These are phyloP conservation scores for Copidosoma floridanum DNA, from an alignment of 1,140 invertebrate genomes.

Conservation along the genomic window DNA sequence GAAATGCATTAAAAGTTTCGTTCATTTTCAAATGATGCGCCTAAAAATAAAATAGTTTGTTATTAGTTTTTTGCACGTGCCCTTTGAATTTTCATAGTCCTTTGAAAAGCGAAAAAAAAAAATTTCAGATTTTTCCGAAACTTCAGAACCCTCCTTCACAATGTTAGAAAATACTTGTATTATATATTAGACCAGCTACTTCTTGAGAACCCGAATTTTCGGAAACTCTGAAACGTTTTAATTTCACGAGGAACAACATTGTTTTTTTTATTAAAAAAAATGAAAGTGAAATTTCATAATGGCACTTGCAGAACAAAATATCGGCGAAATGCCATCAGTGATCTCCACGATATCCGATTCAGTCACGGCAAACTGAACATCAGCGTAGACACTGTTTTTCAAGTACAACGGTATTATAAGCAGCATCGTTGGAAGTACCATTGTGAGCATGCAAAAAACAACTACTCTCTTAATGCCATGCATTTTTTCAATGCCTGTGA, in stretches of 20 bases:
- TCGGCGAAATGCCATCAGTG: slow-evolving; percentile 71
- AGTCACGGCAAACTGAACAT: slow-evolving; percentile 72
- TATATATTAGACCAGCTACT: too few species aligned
- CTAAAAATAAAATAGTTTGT: slow-evolving; percentile 47
- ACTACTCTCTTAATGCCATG: slow-evolving; percentile 71
- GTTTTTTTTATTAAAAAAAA: slow-evolving; percentile 70
- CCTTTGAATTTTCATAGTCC: background rate
- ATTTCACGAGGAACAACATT: too few species aligned
- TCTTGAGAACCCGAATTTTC: too few species aligned
- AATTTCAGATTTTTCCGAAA: background rate
- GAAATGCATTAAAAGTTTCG: slow-evolving; percentile 76
- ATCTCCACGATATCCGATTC: slow-evolving; percentile 81
- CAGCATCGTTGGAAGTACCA: slow-evolving; percentile 68
- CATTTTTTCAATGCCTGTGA: slow-evolving; percentile 69
- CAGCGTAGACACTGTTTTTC: slow-evolving; percentile 68
- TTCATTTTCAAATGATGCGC: slow-evolving; percentile 77
- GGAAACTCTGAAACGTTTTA: too few species aligned
- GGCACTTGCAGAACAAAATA: slow-evolving; percentile 66
- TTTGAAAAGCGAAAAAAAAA: slow-evolving; percentile 50
- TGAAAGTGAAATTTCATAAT: slow-evolving; percentile 58
- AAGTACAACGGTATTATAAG: slow-evolving; percentile 74
- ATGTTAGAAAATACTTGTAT: too few species aligned
- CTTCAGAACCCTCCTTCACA: too few species aligned
- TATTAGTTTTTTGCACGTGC: background rate
- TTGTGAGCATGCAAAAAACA: slow-evolving; percentile 71